Percentiles rank a stretch among this genome's conserved stretches.
Evolutionary conservation across 2,113 vertebrate genomes (phyloP).

Genomic region (Muntiacus reevesi): DNA sequence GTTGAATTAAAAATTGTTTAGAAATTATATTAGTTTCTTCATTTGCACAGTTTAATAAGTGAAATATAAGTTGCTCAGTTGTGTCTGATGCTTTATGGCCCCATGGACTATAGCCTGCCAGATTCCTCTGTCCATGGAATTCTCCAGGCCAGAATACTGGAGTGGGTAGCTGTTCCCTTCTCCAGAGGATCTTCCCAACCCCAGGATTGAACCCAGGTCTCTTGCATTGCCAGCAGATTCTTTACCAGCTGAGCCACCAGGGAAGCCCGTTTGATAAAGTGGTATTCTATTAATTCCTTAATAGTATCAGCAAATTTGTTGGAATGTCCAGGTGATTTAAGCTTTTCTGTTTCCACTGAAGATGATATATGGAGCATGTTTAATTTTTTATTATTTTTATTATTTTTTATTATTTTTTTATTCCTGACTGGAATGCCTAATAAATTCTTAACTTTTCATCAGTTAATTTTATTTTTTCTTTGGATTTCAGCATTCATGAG

Average conservation of each 20-base stretch:
- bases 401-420: too few relatives aligned
- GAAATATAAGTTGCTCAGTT: background rate
- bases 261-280: background rate
- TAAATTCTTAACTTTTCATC: background rate
- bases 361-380: background rate
- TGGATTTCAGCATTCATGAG: constrained; percentile 15
- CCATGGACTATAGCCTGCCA: background rate
- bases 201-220: background rate
- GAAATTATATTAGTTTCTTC: background rate
- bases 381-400: background rate
- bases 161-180: background rate
- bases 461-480: background rate
- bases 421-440: background rate
- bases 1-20: background rate
- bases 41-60: background rate
- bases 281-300: background rate
- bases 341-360: background rate
- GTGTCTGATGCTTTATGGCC: accelerated
- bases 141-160: background rate
- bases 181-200: background rate
- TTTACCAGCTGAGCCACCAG: background rate
- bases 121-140: background rate
- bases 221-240: background rate
- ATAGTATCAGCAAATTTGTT: background rate
- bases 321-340: background rate